phyloP scores from a whole-genome alignment of 53 echinoderm and acorn worm species.

The Glandiceps talaboti region DNA sequence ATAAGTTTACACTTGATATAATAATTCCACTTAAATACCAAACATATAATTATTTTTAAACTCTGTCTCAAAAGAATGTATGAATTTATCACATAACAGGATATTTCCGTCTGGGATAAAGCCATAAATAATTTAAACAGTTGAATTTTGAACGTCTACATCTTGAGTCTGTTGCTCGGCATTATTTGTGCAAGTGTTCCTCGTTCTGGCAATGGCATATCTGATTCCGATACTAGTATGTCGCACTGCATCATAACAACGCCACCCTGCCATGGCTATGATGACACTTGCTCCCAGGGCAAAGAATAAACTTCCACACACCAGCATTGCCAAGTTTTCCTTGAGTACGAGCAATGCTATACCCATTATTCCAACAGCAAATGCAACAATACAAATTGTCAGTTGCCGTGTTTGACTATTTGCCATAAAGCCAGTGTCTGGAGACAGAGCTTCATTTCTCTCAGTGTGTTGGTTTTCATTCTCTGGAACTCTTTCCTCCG shows the following conservation, averaged over 20 bases:
- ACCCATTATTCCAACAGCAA: neutral
- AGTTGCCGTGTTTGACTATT: neutral
- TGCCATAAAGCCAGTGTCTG: neutral
- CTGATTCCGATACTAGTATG: neutral
- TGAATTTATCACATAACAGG: no score
- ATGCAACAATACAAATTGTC: neutral
- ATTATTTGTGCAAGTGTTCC: neutral
- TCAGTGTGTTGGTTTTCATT: neutral
- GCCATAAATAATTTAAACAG: no score
- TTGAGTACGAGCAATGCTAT: neutral
- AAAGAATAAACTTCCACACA: neutral
- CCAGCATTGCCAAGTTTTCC: neutral
- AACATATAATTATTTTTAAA: no score
- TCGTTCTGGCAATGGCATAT: neutral
- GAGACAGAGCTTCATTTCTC: neutral
- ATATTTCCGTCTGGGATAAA: no score
- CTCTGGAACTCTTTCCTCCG: neutral
- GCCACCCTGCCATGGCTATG: neutral
- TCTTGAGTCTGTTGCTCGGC: neutral
- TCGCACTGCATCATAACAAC: neutral
- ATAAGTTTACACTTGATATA: no score
- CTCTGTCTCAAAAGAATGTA: no score
- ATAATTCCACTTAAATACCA: no score
- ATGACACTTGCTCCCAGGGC: neutral
- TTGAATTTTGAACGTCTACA: neutral